These are phyloP conservation scores for Chloroceryle amazona DNA, from an alignment of 2,797 vertebrate species.

Conservation along the genomic window DNA sequence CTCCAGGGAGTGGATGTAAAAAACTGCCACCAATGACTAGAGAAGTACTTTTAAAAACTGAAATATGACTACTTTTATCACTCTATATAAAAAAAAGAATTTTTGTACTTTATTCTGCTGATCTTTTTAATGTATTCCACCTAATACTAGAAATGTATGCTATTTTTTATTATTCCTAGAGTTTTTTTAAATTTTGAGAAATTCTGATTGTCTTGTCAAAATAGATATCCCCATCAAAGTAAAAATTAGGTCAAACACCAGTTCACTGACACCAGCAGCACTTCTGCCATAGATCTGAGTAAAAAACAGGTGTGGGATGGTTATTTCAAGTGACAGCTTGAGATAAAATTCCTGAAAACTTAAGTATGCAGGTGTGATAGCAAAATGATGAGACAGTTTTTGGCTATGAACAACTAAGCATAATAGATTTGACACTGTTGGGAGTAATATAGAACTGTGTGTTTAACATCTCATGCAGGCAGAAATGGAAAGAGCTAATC, in stretches of 20 bases:
- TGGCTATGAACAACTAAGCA: neutral
- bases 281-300: neutral
- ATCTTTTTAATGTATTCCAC: neutral
- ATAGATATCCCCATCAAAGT: neutral
- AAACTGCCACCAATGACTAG: neutral
- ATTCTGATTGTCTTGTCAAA: neutral
- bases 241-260: neutral
- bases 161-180: neutral
- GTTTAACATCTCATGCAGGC: neutral
- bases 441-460: neutral
- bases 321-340: neutral
- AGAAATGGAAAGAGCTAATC: neutral
- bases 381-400: neutral
- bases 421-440: neutral
- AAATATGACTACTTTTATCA: neutral
- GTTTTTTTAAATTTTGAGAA: neutral
- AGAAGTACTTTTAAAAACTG: neutral
- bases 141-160: neutral
- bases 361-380: neutral
- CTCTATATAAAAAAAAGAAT: neutral
- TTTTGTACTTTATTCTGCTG: neutral
- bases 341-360: neutral
- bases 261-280: neutral
- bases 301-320: neutral
- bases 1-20: neutral